Conservation (phyloP, 2,888 invertebrate species). For the Dryococelus australis region DNA sequence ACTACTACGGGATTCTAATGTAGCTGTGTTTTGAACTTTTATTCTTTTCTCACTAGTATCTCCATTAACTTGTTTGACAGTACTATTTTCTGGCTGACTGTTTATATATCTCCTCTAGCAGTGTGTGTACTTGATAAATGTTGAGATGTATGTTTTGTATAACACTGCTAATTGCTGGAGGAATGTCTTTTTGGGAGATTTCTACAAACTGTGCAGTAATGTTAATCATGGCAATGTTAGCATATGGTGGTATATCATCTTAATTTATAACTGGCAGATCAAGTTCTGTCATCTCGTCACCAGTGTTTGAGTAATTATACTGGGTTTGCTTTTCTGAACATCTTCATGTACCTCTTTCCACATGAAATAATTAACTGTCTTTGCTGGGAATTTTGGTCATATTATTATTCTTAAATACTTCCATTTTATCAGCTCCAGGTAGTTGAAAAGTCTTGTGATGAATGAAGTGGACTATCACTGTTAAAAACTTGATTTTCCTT, state of each 20-base stretch:
- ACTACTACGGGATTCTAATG: too few species aligned
- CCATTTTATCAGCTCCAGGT: background rate
- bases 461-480: background rate
- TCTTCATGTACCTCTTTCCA: background rate
- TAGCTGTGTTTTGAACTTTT: too few species aligned
- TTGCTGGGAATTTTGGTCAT: background rate
- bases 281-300: too few species aligned
- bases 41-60: too few species aligned
- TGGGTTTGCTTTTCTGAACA: background rate
- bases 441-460: background rate
- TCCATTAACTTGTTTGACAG: background rate
- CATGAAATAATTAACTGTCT: background rate
- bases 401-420: background rate
- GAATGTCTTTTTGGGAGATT: too few species aligned
- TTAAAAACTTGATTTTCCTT: background rate
- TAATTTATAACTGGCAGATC: too few species aligned
- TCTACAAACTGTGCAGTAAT: too few species aligned
- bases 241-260: too few species aligned
- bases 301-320: background rate
- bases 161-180: too few species aligned
- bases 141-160: too few species aligned
- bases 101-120: background rate
- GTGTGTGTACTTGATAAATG: too few species aligned
- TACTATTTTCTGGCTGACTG: background rate
- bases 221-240: too few species aligned